Conservation (phyloP, 2,797 vertebrate genomes). For the Acropternis orthonyx region DNA sequence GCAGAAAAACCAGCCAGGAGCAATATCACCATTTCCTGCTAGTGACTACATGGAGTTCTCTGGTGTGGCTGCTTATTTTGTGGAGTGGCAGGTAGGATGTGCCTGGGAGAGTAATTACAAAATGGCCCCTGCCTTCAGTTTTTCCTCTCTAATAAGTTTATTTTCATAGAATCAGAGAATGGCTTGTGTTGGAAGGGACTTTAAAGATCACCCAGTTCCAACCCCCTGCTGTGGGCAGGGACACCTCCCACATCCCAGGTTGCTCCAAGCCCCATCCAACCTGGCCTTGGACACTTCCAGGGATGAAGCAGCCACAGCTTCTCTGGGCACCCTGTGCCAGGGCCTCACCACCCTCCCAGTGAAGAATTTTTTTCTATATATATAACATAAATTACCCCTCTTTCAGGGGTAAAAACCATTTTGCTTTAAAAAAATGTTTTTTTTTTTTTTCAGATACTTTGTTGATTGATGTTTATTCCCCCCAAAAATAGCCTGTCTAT, state of each 20-base stretch:
- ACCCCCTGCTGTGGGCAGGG: background rate
- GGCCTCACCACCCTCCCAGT: background rate
- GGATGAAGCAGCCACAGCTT: background rate
- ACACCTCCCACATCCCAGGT: background rate
- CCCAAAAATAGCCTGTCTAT: background rate
- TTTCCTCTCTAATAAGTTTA: background rate
- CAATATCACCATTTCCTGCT: background rate
- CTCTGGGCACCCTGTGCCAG: background rate
- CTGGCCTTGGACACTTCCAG: background rate
- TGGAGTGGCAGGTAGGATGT: background rate
- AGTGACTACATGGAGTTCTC: fast-evolving
- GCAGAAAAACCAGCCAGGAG: background rate
- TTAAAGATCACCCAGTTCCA: background rate
- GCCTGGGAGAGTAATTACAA: background rate
- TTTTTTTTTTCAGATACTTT: background rate
- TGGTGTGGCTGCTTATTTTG: background rate
- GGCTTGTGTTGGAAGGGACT: background rate
- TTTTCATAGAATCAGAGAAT: background rate
- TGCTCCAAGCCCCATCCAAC: background rate
- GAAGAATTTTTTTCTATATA: background rate
- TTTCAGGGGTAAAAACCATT: background rate
- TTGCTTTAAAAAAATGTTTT: fast-evolving
- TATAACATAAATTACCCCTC: background rate
- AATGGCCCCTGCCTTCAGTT: background rate
- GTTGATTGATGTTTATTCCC: background rate